A percentile compares a stretch with the other conserved stretches of the same genome.
phyloP scores from a whole-genome alignment of 1,140 invertebrate genomes.

The Phortica variegata region DNA sequence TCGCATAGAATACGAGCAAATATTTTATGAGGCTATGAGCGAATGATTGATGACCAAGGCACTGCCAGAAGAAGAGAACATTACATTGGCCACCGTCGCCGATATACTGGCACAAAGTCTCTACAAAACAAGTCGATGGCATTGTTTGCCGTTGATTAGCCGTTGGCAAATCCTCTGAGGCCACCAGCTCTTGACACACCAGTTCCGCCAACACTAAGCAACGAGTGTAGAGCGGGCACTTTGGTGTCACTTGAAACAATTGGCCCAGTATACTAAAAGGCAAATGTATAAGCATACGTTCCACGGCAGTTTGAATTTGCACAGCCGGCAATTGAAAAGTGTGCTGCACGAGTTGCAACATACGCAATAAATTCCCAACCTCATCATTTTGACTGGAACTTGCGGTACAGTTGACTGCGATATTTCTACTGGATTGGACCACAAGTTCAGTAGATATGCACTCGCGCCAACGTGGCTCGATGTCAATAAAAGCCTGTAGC shows the following conservation, averaged over 20 bases:
- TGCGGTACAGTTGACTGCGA: conserved; percentile 28
- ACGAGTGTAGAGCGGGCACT: conserved; percentile 22
- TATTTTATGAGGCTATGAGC: conserved; percentile 19
- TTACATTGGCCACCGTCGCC: too few relatives aligned
- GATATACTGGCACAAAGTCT: not conserved
- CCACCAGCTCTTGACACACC: conserved; percentile 30
- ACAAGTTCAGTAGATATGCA: too few relatives aligned
- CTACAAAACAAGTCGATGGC: too few relatives aligned
- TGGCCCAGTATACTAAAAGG: conserved; percentile 24
- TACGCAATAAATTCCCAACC: conserved; percentile 19
- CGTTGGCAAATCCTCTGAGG: too few relatives aligned
- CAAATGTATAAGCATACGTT: conserved; percentile 16
- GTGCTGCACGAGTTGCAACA: conserved; percentile 30
- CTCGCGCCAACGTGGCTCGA: conserved; percentile 27
- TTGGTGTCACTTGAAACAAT: conserved; percentile 25
- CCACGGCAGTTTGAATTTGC: conserved; percentile 23
- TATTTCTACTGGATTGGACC: too few relatives aligned
- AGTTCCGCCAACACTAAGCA: conserved; percentile 31
- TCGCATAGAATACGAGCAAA: conserved; percentile 20
- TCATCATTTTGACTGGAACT: conserved; percentile 5
- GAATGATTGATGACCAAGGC: conserved; percentile 19
- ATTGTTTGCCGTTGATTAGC: not conserved
- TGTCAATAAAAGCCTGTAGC: conserved; percentile 19
- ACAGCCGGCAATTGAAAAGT: conserved; percentile 19
- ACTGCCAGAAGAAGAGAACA: conserved; percentile 22